Evolutionary conservation across 1,140 invertebrate genomes (phyloP), one percentile per base, ranked within the genome.

Genomic region (Halotydeus destructor): DNA sequence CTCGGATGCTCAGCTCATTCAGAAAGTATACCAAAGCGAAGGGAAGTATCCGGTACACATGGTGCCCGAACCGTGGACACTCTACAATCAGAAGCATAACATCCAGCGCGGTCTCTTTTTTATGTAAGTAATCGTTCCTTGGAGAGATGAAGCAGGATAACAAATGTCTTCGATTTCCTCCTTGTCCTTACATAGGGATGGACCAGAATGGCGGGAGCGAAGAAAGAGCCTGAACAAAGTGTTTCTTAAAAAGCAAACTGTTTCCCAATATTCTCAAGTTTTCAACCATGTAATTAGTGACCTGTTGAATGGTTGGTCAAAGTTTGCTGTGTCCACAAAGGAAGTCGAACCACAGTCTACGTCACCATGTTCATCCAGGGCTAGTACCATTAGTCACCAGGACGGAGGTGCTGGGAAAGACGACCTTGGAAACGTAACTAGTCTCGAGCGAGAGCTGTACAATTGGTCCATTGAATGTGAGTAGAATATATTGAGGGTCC

Each of bases 51-150:
- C 81, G 0, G 60, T 60, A 35, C 78, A 84, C 59, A 69, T 80
- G 50, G 55, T 84, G 46, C 81, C 81, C 3, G 76, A 83, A 53
- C 65, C 78, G 2, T 86, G 81, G 80, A 56, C 67, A 1, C 55
- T 78, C 11, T 85, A 84, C 51, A 83, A 83, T 53, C 57, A 78
- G 51, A 56, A 70, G 2, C 67, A 74, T 47, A 65, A 69, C 24
- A 72, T 69, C 35, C 63, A 72, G 48, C 67, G 82, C 49, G 82
- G 82, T 14, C 60, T 88, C 8, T 75, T 85, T 53, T 88, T 86
- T 57, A 85, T 85, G 81, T 76, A 65, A 63, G 66, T 65, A 41
- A 23, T n/a, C 12, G 4, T n/a, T n/a, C 12, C 12, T n/a, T n/a
- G 18, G 18, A 16, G 4, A 2, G 12, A n/a, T 31, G 12, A 31